A percentile compares a stretch with the other conserved stretches of the same genome.
phyloP scores from a whole-genome alignment of 2,797 vertebrate species.

The Yasuhikotakia modesta region DNA sequence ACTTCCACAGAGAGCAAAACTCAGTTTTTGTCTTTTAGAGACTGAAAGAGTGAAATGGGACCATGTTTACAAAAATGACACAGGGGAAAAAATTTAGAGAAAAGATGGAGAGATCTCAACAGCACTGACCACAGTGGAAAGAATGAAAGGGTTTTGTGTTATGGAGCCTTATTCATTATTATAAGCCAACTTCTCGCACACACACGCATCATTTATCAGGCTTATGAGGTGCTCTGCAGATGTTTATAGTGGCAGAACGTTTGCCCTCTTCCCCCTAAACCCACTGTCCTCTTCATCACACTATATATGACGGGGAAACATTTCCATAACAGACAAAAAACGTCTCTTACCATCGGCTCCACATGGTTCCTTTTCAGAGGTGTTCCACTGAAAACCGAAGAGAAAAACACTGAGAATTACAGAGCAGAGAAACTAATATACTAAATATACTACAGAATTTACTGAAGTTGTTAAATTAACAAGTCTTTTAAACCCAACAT shows the following conservation, averaged over 20 bases:
- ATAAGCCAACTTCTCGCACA: too few relatives aligned
- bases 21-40: too few relatives aligned
- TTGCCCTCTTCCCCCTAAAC: too few relatives aligned
- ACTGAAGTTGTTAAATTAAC: too few relatives aligned
- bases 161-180: too few relatives aligned
- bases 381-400: constrained; percentile 57
- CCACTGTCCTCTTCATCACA: background rate
- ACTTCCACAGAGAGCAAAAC: constrained; percentile 28
- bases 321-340: too few relatives aligned
- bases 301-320: background rate
- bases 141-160: background rate
- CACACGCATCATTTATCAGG: background rate
- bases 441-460: too few relatives aligned
- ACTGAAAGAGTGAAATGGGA: constrained; percentile 35
- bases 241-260: too few relatives aligned
- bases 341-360: constrained; percentile 56
- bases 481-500: too few relatives aligned
- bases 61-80: constrained; percentile 45
- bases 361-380: constrained; percentile 59
- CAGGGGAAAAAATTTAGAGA: background rate
- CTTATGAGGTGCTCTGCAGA: too few relatives aligned
- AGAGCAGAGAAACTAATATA: background rate
- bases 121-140: background rate
- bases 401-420: constrained; percentile 13
- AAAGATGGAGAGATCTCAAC: constrained; percentile 28